A percentile compares a stretch with the other conserved stretches of the same genome.
Evolutionary conservation across 1,140 invertebrate genomes (phyloP).

Genomic region (Ooceraea biroi): DNA sequence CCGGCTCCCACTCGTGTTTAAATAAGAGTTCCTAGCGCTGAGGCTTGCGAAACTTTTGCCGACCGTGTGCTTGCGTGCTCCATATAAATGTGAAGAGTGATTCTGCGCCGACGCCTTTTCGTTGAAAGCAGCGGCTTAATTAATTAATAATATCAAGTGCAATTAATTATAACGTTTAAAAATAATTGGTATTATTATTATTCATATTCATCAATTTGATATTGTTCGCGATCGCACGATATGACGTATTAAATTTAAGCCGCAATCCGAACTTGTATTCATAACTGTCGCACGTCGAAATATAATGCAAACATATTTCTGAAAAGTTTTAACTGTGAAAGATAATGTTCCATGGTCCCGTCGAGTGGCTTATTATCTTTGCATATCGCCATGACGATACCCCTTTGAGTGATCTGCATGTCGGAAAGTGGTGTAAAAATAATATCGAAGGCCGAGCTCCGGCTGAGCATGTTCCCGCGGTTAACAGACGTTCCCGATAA

Average conservation of each 20-base stretch:
- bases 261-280: no score
- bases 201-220: not conserved
- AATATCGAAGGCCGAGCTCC: constrained; percentile 66
- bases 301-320: no score
- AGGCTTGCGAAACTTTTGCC: constrained; percentile 67
- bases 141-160: constrained; percentile 25
- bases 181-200: constrained; percentile 10
- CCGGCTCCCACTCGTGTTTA: constrained; percentile 61
- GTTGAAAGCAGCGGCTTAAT: not conserved
- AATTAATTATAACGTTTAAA: constrained; percentile 9
- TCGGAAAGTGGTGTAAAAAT: constrained; percentile 67
- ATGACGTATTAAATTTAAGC: no score
- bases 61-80: constrained; percentile 44
- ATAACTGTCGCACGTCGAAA: no score
- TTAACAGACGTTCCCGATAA: constrained; percentile 45
- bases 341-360: not conserved
- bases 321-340: not conserved
- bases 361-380: constrained; percentile 43
- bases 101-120: not conserved
- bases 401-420: constrained; percentile 56
- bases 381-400: constrained; percentile 41
- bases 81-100: constrained; percentile 57
- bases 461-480: constrained; percentile 39
- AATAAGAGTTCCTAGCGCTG: constrained; percentile 55
- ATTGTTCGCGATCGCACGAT: not conserved